Evolutionary conservation across 1,140 invertebrate species (phyloP).

Genomic region (Carcinoscorpius rotundicauda): DNA sequence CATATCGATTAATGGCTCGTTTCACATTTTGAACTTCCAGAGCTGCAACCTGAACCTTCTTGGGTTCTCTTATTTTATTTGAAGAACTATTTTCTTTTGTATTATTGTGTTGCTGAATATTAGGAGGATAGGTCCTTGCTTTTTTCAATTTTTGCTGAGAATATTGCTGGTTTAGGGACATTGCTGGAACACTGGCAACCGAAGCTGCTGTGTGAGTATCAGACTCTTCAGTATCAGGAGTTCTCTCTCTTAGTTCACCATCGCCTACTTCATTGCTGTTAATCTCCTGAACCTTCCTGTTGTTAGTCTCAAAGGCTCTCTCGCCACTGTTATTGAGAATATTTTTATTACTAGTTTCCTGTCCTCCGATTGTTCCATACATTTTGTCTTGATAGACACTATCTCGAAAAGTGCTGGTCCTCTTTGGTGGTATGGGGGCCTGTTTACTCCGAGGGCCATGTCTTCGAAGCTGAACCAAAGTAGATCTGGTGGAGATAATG

Average conservation of each 20-base stretch:
- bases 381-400: slow-evolving; percentile 24
- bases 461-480: slow-evolving; percentile 64
- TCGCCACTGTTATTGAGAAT: slow-evolving; percentile 26
- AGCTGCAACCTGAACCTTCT: slow-evolving; percentile 61
- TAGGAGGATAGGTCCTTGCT: slow-evolving; percentile 41
- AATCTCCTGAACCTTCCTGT: slow-evolving; percentile 29
- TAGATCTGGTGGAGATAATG: slow-evolving; percentile 34
- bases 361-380: slow-evolving; percentile 16
- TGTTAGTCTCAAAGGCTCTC: slow-evolving; percentile 30
- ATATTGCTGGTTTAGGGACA: slow-evolving; percentile 7
- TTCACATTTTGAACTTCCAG: slow-evolving; percentile 95
- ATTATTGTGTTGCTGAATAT: slow-evolving; percentile 14
- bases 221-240: slow-evolving; percentile 50
- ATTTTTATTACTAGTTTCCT: slow-evolving; percentile 23
- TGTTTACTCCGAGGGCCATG: slow-evolving; percentile 45
- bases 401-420: slow-evolving; percentile 59
- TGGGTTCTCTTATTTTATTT: slow-evolving; percentile 12
- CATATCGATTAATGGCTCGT: slow-evolving; percentile 87
- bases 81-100: slow-evolving; percentile 10
- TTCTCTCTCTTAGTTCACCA: slow-evolving; percentile 45
- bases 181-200: slow-evolving; percentile 15
- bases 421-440: slow-evolving; percentile 85
- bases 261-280: slow-evolving; percentile 34
- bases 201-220: slow-evolving; percentile 23
- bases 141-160: slow-evolving; percentile 36